Evolutionary conservation across 2,888 invertebrate genomes (phyloP).

Genomic region (Drosophila birchii): DNA sequence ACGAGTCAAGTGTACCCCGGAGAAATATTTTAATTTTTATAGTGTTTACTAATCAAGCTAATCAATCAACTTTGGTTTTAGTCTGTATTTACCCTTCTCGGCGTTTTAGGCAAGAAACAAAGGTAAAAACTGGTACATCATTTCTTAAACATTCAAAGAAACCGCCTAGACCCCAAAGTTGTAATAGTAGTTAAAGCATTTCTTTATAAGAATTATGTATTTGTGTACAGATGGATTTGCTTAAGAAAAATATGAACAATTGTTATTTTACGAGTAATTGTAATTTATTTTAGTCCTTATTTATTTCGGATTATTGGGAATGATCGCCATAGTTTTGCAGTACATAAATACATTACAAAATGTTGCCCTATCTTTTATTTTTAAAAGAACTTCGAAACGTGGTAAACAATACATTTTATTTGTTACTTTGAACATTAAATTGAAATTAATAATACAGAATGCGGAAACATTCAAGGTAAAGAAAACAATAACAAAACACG

Average conservation of each 20-base stretch:
- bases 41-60: not conserved
- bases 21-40: not conserved
- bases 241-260: not conserved
- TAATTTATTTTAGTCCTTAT: slow-evolving; percentile 8
- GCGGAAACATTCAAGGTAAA: slow-evolving; percentile 37
- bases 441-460: slow-evolving; percentile 39
- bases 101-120: not conserved
- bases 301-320: slow-evolving; percentile 8
- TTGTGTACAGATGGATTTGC: slow-evolving; percentile 3
- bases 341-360: slow-evolving; percentile 15
- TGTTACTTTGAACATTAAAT: slow-evolving; percentile 21
- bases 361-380: not conserved
- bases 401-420: slow-evolving; percentile 30
- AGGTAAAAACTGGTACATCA: not conserved
- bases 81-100: not conserved
- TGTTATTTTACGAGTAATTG: slow-evolving; percentile 6
- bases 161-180: too few relatives aligned
- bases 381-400: not conserved
- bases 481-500: slow-evolving; percentile 54
- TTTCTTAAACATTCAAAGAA: not conserved
- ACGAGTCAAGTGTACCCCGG: too few relatives aligned
- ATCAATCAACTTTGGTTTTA: too few relatives aligned
- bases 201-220: not conserved
- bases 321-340: slow-evolving; percentile 9
- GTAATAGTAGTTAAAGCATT: not conserved